Evolutionary conservation across 2,888 invertebrate genomes (phyloP), one percentile per base, ranked within the genome.

Genomic region (Melanchra persicariae): DNA sequence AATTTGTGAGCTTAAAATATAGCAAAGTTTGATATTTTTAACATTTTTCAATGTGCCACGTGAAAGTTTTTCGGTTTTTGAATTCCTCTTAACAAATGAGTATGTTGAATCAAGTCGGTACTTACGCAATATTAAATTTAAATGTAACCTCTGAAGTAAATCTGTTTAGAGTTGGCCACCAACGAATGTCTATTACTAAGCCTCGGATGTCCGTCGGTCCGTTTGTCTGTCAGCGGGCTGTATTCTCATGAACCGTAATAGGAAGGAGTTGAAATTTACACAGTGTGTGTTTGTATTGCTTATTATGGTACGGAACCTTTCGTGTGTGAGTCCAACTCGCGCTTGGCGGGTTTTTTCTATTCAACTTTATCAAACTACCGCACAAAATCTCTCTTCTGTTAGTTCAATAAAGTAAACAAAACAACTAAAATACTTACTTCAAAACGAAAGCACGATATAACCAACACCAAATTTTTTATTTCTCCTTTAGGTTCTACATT

Each of bases 1-100:
- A 88, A 90, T 92, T 90, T 90, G 85, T 85, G 86, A 85, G 85
- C 84, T 84, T 84, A 90, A 88, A 88, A 91, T 89, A 87, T 86
- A 85, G 55, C 52, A 83, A 85, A 81, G 74, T 84, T 70, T 61
- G 60, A 66, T 47, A 70, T 77, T 77, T 73, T 66, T 26, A 22
- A 19, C 30, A 69, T 55, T 51, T 74, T 78, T 79, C 62, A 78
- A 57, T 57, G 34, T 52, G 22, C 12, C 34, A 52, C 24, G 30
- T 54, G 54, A n/a, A 30, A 17, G 0, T n/a, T 45, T 17, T 24
- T 43, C 2, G 0, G n/a, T 47, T 49, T 71, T 61, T 55, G 0
- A 0, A 1, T 43, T 24, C 0, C 0, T 60, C 3, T 37, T 55
- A 40, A 47, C 22, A 7, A 40, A 12, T 40, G 0, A 40, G n/a